Percentiles rank a stretch among this genome's conserved stretches.
Conservation (phyloP, 2,888 invertebrate genomes). For the Rotaria macrura region DNA sequence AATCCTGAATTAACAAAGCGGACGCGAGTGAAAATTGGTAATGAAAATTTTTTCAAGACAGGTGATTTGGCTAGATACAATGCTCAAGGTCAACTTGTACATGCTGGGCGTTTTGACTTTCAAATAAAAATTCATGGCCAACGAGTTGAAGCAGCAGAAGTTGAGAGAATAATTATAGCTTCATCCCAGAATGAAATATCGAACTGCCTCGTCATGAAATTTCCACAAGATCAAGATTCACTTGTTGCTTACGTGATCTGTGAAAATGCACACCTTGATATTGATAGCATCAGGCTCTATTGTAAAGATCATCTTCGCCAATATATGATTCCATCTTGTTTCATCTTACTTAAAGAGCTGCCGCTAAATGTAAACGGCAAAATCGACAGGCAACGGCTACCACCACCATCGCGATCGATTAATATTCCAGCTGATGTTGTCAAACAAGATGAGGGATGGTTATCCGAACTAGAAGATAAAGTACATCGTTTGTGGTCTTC, state of each 20-base stretch:
- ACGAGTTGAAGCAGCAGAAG: neutral
- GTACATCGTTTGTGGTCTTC: too few relatives aligned
- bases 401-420: neutral
- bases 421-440: too few relatives aligned
- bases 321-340: neutral
- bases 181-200: neutral
- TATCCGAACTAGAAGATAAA: too few relatives aligned
- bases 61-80: neutral
- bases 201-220: neutral
- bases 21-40: neutral
- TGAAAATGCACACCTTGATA: neutral
- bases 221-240: neutral
- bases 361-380: neutral
- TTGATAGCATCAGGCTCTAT: neutral
- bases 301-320: neutral
- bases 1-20: neutral
- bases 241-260: neutral
- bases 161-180: neutral
- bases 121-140: neutral
- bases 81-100: neutral
- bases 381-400: neutral
- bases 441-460: too few relatives aligned
- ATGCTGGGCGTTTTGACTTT: neutral
- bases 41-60: neutral
- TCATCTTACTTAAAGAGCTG: neutral